Evolutionary conservation across 2,113 vertebrate genomes (phyloP), one percentile per base, ranked within the genome.

Genomic region (Sinocyclocheilus rhinocerous): DNA sequence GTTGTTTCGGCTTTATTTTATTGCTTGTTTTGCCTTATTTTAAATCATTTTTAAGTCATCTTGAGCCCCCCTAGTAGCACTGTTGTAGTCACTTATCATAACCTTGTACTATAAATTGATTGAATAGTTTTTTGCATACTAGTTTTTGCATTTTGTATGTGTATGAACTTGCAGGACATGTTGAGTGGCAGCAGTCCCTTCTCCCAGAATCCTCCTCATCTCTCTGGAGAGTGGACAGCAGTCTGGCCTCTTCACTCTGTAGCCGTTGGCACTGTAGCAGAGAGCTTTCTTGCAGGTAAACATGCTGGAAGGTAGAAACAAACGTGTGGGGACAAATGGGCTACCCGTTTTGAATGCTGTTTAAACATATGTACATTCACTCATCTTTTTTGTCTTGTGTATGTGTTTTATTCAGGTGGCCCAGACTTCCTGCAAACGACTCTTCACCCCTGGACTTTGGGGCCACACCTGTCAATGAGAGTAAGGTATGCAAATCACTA

Each of bases 401-500:
- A 1, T 87, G 39, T 59, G 0, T 59, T 89, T 18, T 86, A 55
- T 48, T 72, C 72, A 95, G 95, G 79, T 95, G 94, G 95, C 98
- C 97, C 1, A 95, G 96, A 33, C 87, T 99, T 77, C 92, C 95
- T 20, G 80, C 91, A 16, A 95, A 98, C 65, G 93, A 94, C 2
- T 92, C 94, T 36, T 88, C 95, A 6, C 87, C 91, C 0, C 83
- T 99, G 59, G 96, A 96, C 87, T 99, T 99, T 90, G 97, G 95
- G 55, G 96, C 97, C 42, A 97, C 97, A 12, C 96, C 97, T 4
- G 94, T 99, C 48, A 96, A 96, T 90, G 97, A 94, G 84, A 97
- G 96, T 67, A 95, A 95, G 96, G 98, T 99, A 86, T 93, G 92
- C 3, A 50, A 1, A 39, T 15, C 12, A 42, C 22, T 4, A 1